phyloP scores from a whole-genome alignment of 2,113 vertebrate genomes.

The Epinephelus cyanopodus region DNA sequence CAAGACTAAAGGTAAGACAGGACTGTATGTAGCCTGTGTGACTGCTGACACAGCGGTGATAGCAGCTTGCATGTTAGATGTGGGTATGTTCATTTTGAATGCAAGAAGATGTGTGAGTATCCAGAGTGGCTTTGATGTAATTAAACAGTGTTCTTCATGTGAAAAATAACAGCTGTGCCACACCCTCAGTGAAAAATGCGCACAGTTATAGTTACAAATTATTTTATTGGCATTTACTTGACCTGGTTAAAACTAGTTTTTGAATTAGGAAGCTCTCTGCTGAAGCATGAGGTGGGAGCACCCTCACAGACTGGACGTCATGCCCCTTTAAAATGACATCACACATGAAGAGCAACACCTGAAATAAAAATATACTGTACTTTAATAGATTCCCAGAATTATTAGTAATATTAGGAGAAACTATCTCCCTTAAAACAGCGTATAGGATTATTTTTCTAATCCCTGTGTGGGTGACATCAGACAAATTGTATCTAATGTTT shows the following conservation, averaged over 20 bases:
- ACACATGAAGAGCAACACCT: neutral
- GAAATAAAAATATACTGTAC: neutral
- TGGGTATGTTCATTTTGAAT: neutral
- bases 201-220: neutral
- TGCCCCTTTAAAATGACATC: slow-evolving; percentile 13
- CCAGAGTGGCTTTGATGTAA: neutral
- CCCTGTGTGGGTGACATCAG: slow-evolving; percentile 44
- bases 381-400: neutral
- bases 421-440: slow-evolving; percentile 7
- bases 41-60: neutral
- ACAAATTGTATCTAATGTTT: slow-evolving; percentile 40
- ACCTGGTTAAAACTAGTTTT: neutral
- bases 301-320: neutral
- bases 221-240: neutral
- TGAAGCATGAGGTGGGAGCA: neutral
- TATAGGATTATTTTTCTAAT: slow-evolving; percentile 17
- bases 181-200: neutral
- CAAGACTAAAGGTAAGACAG: slow-evolving; percentile 64
- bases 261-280: too few species aligned
- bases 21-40: slow-evolving; percentile 13
- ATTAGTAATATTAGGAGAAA: slow-evolving; percentile 2
- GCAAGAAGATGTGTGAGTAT: neutral
- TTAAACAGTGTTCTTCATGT: neutral
- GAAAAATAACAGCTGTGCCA: neutral
- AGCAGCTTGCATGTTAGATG: neutral